These are phyloP conservation scores for Tachina lurida DNA, from an alignment of 2,888 invertebrate genomes.

Conservation along the genomic window DNA sequence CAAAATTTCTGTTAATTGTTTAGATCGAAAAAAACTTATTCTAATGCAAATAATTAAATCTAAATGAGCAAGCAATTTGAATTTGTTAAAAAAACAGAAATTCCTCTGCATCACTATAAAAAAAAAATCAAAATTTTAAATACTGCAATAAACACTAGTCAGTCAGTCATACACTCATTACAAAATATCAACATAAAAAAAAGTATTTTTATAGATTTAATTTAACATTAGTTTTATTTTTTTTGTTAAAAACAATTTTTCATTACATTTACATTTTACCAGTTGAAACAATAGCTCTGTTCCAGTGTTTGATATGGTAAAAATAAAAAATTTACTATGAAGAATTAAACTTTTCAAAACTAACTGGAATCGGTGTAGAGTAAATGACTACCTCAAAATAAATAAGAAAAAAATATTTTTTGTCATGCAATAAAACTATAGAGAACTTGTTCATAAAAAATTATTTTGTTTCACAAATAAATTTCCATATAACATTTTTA, in stretches of 20 bases:
- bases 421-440: background rate
- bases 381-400: conserved; percentile 69
- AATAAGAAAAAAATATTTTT: conserved; percentile 30
- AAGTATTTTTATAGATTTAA: conserved; percentile 27
- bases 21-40: background rate
- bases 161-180: conserved; percentile 2
- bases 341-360: background rate
- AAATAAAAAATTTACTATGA: background rate
- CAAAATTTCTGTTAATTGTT: background rate
- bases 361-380: background rate
- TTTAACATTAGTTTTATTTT: background rate
- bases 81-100: no score
- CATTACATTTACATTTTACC: conserved; percentile 9
- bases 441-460: background rate
- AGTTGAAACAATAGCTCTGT: conserved; percentile 53
- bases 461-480: no score
- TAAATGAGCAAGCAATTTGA: background rate
- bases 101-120: conserved; percentile 16
- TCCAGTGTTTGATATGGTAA: background rate
- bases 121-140: conserved; percentile 65
- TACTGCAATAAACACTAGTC: conserved; percentile 48
- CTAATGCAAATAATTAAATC: background rate
- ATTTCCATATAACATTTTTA: no score
- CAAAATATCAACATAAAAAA: conserved; percentile 19
- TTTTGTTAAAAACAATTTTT: conserved; percentile 6